A percentile compares a stretch with the other conserved stretches of the same genome.
These are phyloP conservation scores for Silurus meridionalis DNA, from an alignment of 2,113 vertebrate species.

Conservation along the genomic window DNA sequence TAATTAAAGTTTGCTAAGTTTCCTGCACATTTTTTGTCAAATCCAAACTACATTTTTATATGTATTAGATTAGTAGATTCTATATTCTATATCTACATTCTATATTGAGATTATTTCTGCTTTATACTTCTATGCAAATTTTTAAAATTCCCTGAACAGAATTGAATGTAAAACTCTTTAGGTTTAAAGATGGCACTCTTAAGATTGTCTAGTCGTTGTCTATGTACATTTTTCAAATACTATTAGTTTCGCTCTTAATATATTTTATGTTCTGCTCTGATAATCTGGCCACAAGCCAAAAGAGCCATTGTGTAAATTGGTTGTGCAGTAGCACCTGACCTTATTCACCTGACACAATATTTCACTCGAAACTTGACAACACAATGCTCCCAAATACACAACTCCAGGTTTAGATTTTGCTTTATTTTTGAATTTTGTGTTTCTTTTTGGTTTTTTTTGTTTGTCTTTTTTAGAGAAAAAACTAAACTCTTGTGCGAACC, in stretches of 20 bases:
- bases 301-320: slow-evolving; percentile 4
- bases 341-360: not conserved
- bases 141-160: not conserved
- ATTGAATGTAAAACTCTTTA: not conserved
- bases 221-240: not conserved
- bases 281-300: not conserved
- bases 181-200: not conserved
- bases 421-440: not conserved
- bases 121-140: not conserved
- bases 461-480: not conserved
- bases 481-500: no score
- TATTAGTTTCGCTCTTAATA: not conserved
- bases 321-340: not conserved
- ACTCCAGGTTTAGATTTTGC: not conserved
- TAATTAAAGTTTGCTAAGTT: not conserved
- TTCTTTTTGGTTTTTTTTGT: no score
- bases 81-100: no score
- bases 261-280: not conserved
- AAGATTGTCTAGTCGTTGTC: not conserved
- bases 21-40: not conserved
- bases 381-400: not conserved
- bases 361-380: not conserved
- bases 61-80: no score
- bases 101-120: not conserved
- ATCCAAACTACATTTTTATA: not conserved